Percentiles rank a stretch among this genome's conserved stretches.
These are phyloP conservation scores for Ptychodera flava DNA, from an alignment of 35 echinoderm and acorn worm genomes.

Conservation along the genomic window DNA sequence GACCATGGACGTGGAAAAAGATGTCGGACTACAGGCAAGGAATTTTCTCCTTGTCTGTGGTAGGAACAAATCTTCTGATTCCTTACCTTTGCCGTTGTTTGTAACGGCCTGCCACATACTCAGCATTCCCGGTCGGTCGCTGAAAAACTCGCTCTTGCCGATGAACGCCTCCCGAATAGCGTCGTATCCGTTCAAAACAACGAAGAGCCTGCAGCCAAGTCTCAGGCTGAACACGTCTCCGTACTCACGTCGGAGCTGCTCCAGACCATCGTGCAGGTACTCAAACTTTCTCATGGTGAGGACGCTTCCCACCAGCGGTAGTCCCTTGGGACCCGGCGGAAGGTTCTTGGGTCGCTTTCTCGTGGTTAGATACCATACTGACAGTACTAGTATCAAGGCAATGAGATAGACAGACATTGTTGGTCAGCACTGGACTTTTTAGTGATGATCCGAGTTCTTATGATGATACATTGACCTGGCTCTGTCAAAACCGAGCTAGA, in stretches of 20 bases:
- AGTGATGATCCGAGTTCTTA: no score
- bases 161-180: slow-evolving; percentile 65
- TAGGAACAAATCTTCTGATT: no score
- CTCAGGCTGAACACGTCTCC: slow-evolving; percentile 60
- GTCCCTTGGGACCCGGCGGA: slow-evolving; percentile 56
- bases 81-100: slow-evolving; percentile 64
- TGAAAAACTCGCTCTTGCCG: slow-evolving; percentile 37
- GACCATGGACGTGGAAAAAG: no score
- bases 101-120: slow-evolving; percentile 26
- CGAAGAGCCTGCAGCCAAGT: slow-evolving; percentile 48
- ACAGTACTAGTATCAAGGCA: no score
- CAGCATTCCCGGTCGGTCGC: slow-evolving; percentile 69
- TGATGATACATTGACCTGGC: no score
- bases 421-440: no score
- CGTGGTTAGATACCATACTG: no score
- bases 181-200: slow-evolving; percentile 59
- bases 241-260: slow-evolving; percentile 31
- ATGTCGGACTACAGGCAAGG: no score
- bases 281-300: slow-evolving; percentile 30
- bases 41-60: no score
- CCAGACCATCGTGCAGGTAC: slow-evolving; percentile 40
- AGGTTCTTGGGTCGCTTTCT: slow-evolving; percentile 9
- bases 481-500: no score
- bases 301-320: slow-evolving; percentile 75
- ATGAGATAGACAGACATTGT: no score